Percentiles rank a stretch among this genome's conserved stretches.
Conservation (phyloP, 2,888 invertebrate genomes). For the Tricholauxania praeusta region DNA sequence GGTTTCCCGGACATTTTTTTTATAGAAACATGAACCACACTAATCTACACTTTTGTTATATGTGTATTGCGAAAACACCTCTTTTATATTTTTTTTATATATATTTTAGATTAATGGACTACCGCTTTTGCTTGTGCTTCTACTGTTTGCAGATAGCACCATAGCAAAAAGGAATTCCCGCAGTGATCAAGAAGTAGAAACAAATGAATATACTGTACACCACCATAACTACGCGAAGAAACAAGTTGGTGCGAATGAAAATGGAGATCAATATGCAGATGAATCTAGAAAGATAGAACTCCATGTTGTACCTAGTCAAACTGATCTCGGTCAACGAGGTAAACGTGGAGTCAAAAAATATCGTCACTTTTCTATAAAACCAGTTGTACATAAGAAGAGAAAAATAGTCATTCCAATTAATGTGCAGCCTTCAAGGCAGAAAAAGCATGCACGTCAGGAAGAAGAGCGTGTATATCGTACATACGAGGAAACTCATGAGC, state of each 20-base stretch:
- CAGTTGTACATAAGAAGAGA: slow-evolving; percentile 51
- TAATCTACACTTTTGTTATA: no score
- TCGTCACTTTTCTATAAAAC: slow-evolving; percentile 50
- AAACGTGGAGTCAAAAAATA: slow-evolving; percentile 55
- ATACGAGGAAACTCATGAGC: slow-evolving; percentile 64
- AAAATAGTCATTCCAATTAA: slow-evolving; percentile 45
- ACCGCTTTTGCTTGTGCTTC: slow-evolving; percentile 26
- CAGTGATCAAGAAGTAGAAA: slow-evolving; percentile 32
- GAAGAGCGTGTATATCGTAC: slow-evolving; percentile 58
- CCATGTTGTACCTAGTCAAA: slow-evolving; percentile 35
- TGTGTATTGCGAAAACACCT: no score
- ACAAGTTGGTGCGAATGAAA: slow-evolving; percentile 28
- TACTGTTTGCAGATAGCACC: slow-evolving; percentile 41
- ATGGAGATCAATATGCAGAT: slow-evolving; percentile 42
- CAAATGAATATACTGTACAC: slow-evolving; percentile 46
- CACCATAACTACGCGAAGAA: slow-evolving; percentile 49
- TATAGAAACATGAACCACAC: no score
- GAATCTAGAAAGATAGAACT: slow-evolving; percentile 43
- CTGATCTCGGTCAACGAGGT: slow-evolving; percentile 44
- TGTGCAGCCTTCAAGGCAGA: slow-evolving; percentile 41
- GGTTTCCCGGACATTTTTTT: no score
- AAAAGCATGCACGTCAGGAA: slow-evolving; percentile 44
- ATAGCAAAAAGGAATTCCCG: slow-evolving; percentile 41
- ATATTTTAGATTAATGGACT: slow-evolving; percentile 7
- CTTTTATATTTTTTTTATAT: background rate